phyloP scores from a whole-genome alignment of 1,140 invertebrate species.

The Homalodisca vitripennis region DNA sequence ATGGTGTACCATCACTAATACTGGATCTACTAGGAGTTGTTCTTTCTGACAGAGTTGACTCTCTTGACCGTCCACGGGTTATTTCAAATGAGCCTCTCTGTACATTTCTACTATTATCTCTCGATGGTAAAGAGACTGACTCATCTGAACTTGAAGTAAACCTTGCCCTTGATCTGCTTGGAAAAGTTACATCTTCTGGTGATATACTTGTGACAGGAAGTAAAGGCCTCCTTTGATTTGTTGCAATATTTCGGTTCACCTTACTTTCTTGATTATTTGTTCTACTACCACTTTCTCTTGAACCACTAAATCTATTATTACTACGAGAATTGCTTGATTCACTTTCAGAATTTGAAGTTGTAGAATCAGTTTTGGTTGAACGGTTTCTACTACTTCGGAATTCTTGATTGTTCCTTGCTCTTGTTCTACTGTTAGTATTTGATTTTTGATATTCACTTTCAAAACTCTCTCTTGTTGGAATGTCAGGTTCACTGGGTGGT shows the following conservation, averaged over 20 bases:
- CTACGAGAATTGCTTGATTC: not conserved
- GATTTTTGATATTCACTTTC: not conserved
- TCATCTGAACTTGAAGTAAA: not conserved
- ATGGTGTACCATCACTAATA: not conserved
- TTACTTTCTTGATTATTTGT: not conserved
- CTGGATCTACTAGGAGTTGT: not conserved
- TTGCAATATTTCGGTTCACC: not conserved
- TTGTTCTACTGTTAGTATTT: not conserved
- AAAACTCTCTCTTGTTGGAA: not conserved
- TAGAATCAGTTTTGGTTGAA: not conserved
- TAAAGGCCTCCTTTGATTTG: constrained; percentile 11
- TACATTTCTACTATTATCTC: not conserved
- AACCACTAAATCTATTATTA: not conserved
- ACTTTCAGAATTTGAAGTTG: not conserved
- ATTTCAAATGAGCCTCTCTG: not conserved
- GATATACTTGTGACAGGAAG: not conserved
- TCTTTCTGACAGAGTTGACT: not conserved
- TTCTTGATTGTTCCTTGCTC: not conserved
- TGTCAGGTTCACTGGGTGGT: not conserved
- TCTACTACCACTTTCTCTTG: not conserved
- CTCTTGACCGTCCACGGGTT: not conserved
- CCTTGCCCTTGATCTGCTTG: not conserved
- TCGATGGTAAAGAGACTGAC: not conserved
- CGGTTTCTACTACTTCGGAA: not conserved
- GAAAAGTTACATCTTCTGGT: constrained; percentile 20